These are phyloP conservation scores for Meiosimyza platycephala DNA, from an alignment of 2,888 invertebrate species.

Conservation along the genomic window DNA sequence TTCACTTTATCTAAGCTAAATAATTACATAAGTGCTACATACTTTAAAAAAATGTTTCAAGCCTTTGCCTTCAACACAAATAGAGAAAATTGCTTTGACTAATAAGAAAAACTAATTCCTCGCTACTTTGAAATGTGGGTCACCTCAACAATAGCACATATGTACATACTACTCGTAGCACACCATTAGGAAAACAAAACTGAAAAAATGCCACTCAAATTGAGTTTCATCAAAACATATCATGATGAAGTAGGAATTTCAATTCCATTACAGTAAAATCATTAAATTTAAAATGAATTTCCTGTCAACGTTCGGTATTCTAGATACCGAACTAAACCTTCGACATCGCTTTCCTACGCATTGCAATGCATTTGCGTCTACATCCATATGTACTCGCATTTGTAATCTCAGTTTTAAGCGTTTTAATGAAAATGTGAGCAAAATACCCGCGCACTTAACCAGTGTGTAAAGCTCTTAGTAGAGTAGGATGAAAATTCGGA, in stretches of 20 bases:
- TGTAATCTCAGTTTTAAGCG: too few species aligned
- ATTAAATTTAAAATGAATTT: constrained; percentile 43
- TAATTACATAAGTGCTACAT: too few species aligned
- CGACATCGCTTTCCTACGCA: constrained; percentile 33
- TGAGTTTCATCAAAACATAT: constrained; percentile 22
- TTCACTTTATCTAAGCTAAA: too few species aligned
- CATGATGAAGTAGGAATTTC: constrained; percentile 32
- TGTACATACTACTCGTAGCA: too few species aligned
- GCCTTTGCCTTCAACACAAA: too few species aligned
- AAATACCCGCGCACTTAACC: too few species aligned
- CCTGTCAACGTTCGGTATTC: background rate
- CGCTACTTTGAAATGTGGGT: constrained; percentile 28
- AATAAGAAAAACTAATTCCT: too few species aligned
- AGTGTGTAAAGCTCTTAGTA: too few species aligned
- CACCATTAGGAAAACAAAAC: background rate
- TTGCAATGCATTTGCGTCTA: constrained; percentile 53
- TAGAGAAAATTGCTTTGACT: too few species aligned
- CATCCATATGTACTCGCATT: constrained; percentile 40
- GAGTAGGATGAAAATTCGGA: background rate
- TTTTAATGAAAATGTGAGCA: too few species aligned
- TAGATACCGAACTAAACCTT: background rate
- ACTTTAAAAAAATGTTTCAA: too few species aligned
- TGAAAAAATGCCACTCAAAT: constrained; percentile 22
- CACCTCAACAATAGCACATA: constrained; percentile 22
- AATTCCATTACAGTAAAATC: constrained; percentile 37